phyloP scores from a whole-genome alignment of 2,888 invertebrate genomes.

The Eristalis intricaria region DNA sequence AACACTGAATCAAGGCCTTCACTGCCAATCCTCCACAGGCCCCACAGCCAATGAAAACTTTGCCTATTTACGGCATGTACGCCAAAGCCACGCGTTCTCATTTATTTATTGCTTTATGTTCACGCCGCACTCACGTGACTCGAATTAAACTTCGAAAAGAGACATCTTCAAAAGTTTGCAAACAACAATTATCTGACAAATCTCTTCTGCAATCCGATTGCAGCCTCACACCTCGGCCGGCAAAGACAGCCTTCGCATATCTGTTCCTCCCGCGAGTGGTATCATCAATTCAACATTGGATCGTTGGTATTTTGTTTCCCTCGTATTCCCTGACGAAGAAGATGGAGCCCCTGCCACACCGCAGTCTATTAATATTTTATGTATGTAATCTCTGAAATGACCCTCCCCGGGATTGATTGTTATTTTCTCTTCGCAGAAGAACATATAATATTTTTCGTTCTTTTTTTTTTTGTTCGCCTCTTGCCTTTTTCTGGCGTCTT shows the following conservation, averaged over 20 bases:
- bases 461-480: neutral
- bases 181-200: neutral
- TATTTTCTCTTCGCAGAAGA: neutral
- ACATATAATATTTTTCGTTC: neutral
- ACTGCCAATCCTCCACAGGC: too few species aligned
- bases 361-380: constrained; percentile 16
- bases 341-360: neutral
- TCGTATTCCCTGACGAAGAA: neutral
- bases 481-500: neutral
- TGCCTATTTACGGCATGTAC: neutral
- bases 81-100: neutral
- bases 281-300: constrained; percentile 25
- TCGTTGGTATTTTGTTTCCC: neutral
- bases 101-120: neutral
- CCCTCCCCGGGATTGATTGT: constrained; percentile 17
- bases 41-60: neutral
- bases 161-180: neutral
- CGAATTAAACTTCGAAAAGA: neutral
- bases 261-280: neutral
- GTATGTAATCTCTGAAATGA: constrained; percentile 23
- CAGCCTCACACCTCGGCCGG: neutral
- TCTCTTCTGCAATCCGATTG: neutral
- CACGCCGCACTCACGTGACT: neutral
- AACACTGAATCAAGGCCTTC: neutral
- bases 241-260: neutral